A percentile compares a stretch with the other conserved stretches of the same genome.
These are phyloP conservation scores for Seriola rivoliana DNA, from an alignment of 2,113 vertebrate genomes.

Conservation along the genomic window DNA sequence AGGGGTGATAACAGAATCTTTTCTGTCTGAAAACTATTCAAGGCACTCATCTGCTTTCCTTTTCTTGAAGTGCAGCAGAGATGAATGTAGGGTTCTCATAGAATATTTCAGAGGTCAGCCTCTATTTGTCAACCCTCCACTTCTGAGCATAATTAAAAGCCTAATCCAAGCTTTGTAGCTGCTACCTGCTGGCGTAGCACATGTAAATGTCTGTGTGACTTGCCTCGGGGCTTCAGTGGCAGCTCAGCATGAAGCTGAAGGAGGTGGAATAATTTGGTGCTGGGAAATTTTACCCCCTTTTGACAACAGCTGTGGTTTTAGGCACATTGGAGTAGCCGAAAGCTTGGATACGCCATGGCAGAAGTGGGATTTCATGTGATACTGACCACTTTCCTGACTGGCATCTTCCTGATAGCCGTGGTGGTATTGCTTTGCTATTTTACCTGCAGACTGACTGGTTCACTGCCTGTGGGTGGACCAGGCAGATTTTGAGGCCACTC, in stretches of 20 bases:
- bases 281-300: not conserved
- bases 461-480: conserved; percentile 76
- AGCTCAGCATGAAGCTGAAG: conserved; percentile 12
- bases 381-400: conserved; percentile 68
- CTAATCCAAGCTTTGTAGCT: conserved; percentile 59
- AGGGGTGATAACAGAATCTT: conserved; percentile 2
- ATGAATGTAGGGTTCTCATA: not conserved
- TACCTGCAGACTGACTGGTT: conserved; percentile 81
- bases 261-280: not conserved
- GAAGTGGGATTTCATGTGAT: conserved; percentile 53
- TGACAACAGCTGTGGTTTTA: conserved; percentile 1
- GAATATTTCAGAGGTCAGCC: conserved; percentile 6
- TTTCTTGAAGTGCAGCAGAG: not conserved
- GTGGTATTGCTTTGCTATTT: conserved; percentile 82
- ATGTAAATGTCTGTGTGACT: conserved; percentile 11
- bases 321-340: not conserved
- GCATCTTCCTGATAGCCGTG: conserved; percentile 70
- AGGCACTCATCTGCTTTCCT: not conserved
- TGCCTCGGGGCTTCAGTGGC: conserved; percentile 33
- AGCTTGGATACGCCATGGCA: conserved; percentile 56
- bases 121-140: not conserved
- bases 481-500: conserved; percentile 68
- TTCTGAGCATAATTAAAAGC: conserved; percentile 27
- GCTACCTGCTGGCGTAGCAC: conserved; percentile 44
- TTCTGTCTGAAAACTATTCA: not conserved